Evolutionary conservation across 2,113 vertebrate species (phyloP), one percentile per base, ranked within the genome.

Genomic region (Serinus canaria): DNA sequence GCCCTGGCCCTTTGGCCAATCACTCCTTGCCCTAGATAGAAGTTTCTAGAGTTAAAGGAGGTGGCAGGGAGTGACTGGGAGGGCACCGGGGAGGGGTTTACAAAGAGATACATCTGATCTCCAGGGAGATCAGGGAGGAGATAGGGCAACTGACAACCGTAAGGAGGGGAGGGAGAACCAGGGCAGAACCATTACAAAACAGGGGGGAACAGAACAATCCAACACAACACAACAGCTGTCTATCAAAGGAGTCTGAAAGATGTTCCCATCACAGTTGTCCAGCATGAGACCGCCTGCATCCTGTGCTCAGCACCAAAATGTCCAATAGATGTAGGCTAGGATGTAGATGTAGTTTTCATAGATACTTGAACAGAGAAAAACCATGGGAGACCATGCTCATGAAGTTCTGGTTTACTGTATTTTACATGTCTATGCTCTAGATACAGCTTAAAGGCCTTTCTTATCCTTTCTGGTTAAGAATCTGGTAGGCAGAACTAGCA

Each of bases 351-450:
- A 21, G 33, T 53, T 75, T 62, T 47, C 39, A 13, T n/a, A 52
- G 50, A 46, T 55, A 5, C 17, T 66, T 80, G 15, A 85, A 31
- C 18, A 78, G 50, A 33, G 19, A 58, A 70, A 60, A 58, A 52
- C 0, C 13, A 44, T 52, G 50, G 16, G 5, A 18, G 14, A 59
- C 1, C 15, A 28, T 43, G 27, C 30, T 41, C 4, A 1, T 30
- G 16, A 30, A n/a, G 16, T 66, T 83, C n/a, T 60, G 25, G 15
- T 73, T 80, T 39, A 19, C 33, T 30, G 12, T 44, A 55, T 35
- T 81, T 89, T 43, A 16, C 10, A 31, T 37, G 84, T 77, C 39
- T 69, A 3, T 52, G 24, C 1, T 1, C 15, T 39, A 43, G 33
- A 39, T 60, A 43, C 10, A 83, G 18, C 18, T 8, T 33, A 39